Conservation (phyloP, 1,140 invertebrate genomes). For the Frieseomelitta varia region DNA sequence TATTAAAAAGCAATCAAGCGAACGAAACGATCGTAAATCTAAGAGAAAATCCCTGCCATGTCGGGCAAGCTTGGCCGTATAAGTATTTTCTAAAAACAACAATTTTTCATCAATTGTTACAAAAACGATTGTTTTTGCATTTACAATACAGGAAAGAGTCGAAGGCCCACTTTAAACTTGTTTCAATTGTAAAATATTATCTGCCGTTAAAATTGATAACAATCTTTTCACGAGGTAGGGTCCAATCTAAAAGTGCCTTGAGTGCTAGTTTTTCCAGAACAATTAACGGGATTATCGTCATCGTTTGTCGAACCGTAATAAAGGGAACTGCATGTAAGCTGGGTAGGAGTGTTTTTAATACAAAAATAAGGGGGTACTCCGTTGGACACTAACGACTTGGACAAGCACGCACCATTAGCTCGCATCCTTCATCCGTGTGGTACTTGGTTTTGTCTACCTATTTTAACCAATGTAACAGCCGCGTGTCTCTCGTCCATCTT, state of each 20-base stretch:
- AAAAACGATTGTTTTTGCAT: too few species aligned
- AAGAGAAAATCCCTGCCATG: neutral
- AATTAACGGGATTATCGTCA: slow-evolving; percentile 69
- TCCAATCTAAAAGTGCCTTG: too few species aligned
- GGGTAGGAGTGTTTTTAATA: slow-evolving; percentile 74
- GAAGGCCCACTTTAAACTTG: too few species aligned
- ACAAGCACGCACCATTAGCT: slow-evolving; percentile 74
- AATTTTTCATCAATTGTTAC: neutral
- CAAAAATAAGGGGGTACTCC: slow-evolving; percentile 76
- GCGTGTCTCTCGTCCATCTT: slow-evolving; percentile 61
- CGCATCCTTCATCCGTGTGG: slow-evolving; percentile 71
- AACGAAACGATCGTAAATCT: slow-evolving; percentile 22
- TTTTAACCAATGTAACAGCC: slow-evolving; percentile 64
- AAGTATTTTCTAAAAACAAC: neutral
- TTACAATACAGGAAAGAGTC: too few species aligned
- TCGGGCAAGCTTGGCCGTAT: too few species aligned
- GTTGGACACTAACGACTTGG: slow-evolving; percentile 75
- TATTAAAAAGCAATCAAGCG: slow-evolving; percentile 16
- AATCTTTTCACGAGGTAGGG: too few species aligned
- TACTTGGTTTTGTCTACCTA: slow-evolving; percentile 50
- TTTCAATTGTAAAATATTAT: too few species aligned
- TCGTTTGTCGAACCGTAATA: slow-evolving; percentile 48
- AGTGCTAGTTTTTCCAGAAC: slow-evolving; percentile 40
- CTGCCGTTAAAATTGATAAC: too few species aligned
- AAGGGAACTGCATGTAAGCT: slow-evolving; percentile 7